Conservation (phyloP, 1,140 invertebrate genomes). For the Wasmannia auropunctata region DNA sequence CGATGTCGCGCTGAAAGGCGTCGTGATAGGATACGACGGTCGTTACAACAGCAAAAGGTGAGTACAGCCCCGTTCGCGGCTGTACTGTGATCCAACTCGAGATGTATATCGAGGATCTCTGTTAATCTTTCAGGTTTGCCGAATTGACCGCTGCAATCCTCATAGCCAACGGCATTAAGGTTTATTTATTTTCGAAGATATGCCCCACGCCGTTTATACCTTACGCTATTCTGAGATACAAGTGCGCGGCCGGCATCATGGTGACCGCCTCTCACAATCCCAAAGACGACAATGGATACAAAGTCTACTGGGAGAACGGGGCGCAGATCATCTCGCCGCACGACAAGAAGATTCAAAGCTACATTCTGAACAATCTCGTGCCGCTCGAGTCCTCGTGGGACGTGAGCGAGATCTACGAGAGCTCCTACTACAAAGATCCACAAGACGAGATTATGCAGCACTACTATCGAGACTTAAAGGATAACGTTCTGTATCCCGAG, state of each 20-base stretch:
- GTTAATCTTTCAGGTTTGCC: constrained; percentile 92
- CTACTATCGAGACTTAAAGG: constrained; percentile 89
- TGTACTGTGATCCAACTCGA: constrained; percentile 4
- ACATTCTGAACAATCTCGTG: constrained; percentile 92
- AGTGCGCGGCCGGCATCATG: constrained; percentile 95
- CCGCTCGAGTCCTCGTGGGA: constrained; percentile 91
- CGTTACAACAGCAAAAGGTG: constrained; percentile 96
- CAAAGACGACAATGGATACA: constrained; percentile 99
- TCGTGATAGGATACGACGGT: constrained; percentile 98
- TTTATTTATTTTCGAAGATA: constrained; percentile 93
- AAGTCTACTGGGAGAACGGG: constrained; percentile 98
- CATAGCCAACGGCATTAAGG: constrained; percentile 90
- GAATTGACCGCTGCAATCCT: constrained; percentile 95
- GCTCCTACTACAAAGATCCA: constrained; percentile 86
- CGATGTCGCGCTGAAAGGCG: constrained; percentile 87
- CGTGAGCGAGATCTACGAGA: constrained; percentile 82
- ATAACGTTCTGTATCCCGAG: constrained; percentile 85
- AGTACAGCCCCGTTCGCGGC: constrained; percentile 44
- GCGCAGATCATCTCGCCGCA: constrained; percentile 98
- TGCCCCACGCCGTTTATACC: constrained; percentile 98
- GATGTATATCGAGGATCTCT: background rate
- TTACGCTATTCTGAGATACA: constrained; percentile 90
- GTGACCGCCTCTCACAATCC: constrained; percentile 99
- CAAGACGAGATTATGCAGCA: constrained; percentile 87
- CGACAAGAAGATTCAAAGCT: constrained; percentile 94